Percentiles rank a stretch among this genome's conserved stretches.
phyloP scores from a whole-genome alignment of 1,140 invertebrate species.

The Musca vetustissima region DNA sequence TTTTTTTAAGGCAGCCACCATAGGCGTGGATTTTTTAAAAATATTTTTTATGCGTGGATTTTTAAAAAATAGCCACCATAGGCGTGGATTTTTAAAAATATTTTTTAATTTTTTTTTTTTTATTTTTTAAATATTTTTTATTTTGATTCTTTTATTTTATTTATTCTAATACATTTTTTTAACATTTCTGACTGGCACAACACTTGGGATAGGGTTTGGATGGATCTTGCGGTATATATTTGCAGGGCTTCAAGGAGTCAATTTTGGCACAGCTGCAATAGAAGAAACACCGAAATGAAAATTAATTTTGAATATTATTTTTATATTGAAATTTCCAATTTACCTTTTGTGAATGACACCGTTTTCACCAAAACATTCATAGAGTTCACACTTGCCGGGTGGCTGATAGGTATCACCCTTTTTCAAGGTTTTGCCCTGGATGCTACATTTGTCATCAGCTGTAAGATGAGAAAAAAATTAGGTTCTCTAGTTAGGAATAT shows the following conservation, averaged over 20 bases:
- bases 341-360: background rate
- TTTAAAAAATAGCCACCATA: too few species aligned
- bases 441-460: conserved; percentile 6
- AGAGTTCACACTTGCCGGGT: background rate
- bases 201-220: conserved; percentile 38
- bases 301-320: too few species aligned
- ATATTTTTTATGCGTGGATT: too few species aligned
- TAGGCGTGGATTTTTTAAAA: too few species aligned
- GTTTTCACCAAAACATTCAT: background rate
- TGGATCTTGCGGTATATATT: conserved; percentile 28
- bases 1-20: too few species aligned
- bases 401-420: background rate
- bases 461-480: background rate
- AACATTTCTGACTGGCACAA: conserved; percentile 32
- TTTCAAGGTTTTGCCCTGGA: background rate
- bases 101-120: background rate
- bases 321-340: too few species aligned
- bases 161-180: background rate
- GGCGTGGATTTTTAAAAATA: too few species aligned
- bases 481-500: too few species aligned
- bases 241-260: conserved; percentile 29
- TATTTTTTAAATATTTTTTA: background rate
- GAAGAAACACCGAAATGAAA: too few species aligned
- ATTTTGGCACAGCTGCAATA: conserved; percentile 33
- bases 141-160: background rate